Conservation (phyloP, 2,113 vertebrate genomes). For the Egretta garzetta region DNA sequence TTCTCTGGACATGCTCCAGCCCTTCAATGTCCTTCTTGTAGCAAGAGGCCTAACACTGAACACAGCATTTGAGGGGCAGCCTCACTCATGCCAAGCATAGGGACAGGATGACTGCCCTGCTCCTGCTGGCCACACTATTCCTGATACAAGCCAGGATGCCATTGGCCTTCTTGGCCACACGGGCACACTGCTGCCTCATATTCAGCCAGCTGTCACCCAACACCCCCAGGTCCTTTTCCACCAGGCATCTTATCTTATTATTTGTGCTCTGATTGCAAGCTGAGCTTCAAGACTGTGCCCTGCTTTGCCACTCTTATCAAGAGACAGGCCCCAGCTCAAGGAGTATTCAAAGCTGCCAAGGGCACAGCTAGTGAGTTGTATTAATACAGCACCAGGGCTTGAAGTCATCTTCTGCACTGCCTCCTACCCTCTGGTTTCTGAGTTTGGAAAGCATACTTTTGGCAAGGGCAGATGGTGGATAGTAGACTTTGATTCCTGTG, state of each 20-base stretch:
- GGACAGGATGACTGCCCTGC: no score
- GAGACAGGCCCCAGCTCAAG: neutral
- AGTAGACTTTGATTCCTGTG: neutral
- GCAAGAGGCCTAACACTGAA: no score
- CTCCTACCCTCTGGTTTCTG: neutral
- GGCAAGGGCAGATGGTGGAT: neutral
- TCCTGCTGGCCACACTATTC: no score
- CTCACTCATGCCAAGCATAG: no score
- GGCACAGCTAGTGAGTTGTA: neutral
- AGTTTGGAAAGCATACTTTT: neutral
- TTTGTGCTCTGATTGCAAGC: neutral
- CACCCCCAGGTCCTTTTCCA: no score
- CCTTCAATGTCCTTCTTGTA: no score
- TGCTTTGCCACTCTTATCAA: rapidly evolving
- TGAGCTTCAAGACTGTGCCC: neutral
- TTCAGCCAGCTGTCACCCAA: no score
- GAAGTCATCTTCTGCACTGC: neutral
- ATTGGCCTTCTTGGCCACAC: no score
- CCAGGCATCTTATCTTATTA: neutral
- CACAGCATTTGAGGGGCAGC: no score
- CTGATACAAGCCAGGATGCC: no score
- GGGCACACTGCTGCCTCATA: no score
- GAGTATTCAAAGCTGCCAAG: rapidly evolving
- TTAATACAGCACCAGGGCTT: neutral
- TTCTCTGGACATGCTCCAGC: no score